Percentiles rank a stretch among this genome's conserved stretches.
Evolutionary conservation across 23 tunicate genomes (phyloP).

Genomic region (Diplosoma virens): DNA sequence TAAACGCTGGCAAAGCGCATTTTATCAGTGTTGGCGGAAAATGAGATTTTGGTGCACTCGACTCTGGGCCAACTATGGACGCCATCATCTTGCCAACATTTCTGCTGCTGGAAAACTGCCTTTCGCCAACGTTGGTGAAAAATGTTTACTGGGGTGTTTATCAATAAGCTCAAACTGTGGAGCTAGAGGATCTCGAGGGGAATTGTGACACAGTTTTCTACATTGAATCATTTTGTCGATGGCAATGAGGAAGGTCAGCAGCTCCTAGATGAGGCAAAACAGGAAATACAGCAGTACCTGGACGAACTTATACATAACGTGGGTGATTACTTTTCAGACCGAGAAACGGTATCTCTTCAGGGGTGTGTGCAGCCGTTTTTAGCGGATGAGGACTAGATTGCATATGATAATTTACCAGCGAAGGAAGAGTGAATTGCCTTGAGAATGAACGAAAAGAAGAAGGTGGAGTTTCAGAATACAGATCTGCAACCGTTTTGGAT

Average conservation of each 20-base stretch:
- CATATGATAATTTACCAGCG: slow-evolving; percentile 10
- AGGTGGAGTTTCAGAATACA: slow-evolving; percentile 8
- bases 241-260: too few species aligned
- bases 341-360: slow-evolving; percentile 15
- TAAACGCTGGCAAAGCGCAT: too few species aligned
- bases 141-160: too few species aligned
- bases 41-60: too few species aligned
- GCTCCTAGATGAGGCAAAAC: slow-evolving; percentile 23
- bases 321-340: slow-evolving; percentile 5
- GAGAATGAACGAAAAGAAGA: slow-evolving; percentile 17
- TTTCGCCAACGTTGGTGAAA: too few species aligned
- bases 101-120: too few species aligned
- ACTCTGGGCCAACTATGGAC: too few species aligned
- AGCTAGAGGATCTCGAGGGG: slow-evolving; percentile 26
- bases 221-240: too few species aligned
- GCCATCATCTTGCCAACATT: too few species aligned
- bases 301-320: slow-evolving; percentile 19
- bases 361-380: slow-evolving; percentile 29
- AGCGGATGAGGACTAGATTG: slow-evolving; percentile 23
- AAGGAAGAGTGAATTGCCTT: slow-evolving; percentile 19
- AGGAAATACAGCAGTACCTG: slow-evolving; percentile 10
- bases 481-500: slow-evolving; percentile 16
- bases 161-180: slow-evolving; percentile 25
- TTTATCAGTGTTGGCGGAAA: too few species aligned
- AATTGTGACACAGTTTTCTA: slow-evolving; percentile 18